phyloP scores from a whole-genome alignment of 2,113 vertebrate genomes.

The Orientallactaga bullata region DNA sequence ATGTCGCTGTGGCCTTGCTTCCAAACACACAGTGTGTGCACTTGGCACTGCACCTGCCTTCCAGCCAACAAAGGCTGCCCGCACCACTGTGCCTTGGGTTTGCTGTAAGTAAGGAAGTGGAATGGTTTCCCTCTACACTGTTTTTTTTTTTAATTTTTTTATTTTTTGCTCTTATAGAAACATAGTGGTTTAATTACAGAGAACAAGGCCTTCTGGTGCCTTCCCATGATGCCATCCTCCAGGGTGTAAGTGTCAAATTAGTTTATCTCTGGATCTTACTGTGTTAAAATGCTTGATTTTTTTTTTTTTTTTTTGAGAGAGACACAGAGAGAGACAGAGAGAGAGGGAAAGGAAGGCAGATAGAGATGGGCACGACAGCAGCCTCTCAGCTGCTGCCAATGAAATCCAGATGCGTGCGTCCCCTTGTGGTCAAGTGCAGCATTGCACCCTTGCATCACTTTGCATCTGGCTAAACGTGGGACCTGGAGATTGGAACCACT shows the following conservation, averaged over 20 bases:
- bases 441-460: no score
- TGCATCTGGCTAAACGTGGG: no score
- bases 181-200: background rate
- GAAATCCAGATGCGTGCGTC: no score
- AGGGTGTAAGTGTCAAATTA: background rate
- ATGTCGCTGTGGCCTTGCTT: background rate
- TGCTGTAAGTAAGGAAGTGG: background rate
- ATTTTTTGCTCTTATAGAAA: background rate
- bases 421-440: no score
- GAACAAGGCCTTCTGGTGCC: background rate
- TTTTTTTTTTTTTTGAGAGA: no score
- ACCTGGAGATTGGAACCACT: no score
- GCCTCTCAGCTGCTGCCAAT: no score
- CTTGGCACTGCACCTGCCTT: no score
- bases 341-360: no score
- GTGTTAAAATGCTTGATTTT: background rate
- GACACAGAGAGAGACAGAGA: no score
- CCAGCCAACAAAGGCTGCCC: background rate
- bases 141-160: no score
- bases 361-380: no score
- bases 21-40: background rate
- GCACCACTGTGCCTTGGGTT: background rate
- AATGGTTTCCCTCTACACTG: background rate
- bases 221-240: background rate
- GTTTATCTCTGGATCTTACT: background rate